phyloP scores from a whole-genome alignment of 2,888 invertebrate species.

The Lasioglossum villosulum region DNA sequence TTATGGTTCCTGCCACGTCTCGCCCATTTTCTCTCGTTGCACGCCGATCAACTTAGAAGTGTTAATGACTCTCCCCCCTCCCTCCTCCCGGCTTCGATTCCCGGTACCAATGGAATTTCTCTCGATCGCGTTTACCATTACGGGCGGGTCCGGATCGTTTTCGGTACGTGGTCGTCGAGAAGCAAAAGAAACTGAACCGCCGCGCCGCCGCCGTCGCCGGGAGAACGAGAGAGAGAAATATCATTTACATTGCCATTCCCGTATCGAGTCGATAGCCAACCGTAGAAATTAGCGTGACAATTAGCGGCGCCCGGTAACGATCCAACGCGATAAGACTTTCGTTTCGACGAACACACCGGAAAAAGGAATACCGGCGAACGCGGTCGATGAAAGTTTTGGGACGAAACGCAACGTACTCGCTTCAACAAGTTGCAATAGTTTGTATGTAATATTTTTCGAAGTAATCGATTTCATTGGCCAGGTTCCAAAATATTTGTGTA shows the following conservation, averaged over 20 bases:
- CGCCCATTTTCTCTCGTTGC: conserved; percentile 62
- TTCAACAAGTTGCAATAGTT: background rate
- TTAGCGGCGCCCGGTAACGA: conserved; percentile 11
- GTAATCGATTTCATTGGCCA: background rate
- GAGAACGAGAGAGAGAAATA: background rate
- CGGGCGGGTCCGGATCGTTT: conserved; percentile 12
- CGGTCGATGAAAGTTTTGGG: background rate
- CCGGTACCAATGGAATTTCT: conserved; percentile 75
- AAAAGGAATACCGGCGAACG: background rate
- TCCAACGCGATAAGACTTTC: conserved; percentile 5
- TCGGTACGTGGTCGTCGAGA: conserved; percentile 30
- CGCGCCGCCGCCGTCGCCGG: background rate
- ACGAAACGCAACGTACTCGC: background rate
- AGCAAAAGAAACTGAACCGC: conserved; percentile 4
- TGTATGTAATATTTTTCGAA: background rate
- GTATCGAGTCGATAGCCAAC: background rate
- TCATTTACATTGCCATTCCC: conserved; percentile 8
- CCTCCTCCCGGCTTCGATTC: conserved; percentile 65
- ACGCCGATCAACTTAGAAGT: conserved; percentile 64
- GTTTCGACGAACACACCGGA: background rate
- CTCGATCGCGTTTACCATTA: conserved; percentile 45
- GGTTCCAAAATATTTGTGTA: too few relatives aligned
- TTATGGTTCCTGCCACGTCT: conserved; percentile 56
- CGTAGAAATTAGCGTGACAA: conserved; percentile 13
- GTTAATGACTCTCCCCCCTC: conserved; percentile 68